Base-by-base conservation (phyloP, 2,888 invertebrate species). In the Blomia tropicalis region DNA sequence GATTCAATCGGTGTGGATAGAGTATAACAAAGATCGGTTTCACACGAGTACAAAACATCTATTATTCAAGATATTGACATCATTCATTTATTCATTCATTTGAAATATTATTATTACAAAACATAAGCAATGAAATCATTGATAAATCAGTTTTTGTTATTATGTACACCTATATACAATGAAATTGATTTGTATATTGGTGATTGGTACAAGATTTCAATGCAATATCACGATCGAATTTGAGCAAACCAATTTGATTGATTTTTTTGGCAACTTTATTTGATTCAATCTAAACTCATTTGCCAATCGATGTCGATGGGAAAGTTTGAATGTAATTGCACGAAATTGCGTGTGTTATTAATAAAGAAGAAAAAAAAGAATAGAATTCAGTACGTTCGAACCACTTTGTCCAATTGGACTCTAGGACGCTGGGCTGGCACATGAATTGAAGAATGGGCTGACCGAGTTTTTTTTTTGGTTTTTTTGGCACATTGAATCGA, bases 181-280 rank as follows among this genome's bases (percentile, higher is more conserved):
- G n/a, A n/a, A n/a, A n/a, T n/a, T n/a, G n/a, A n/a, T n/a, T n/a
- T n/a, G n/a, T n/a, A n/a, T n/a, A n/a, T n/a, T n/a, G n/a, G n/a
- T n/a, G n/a, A n/a, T n/a, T n/a, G n/a, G n/a, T n/a, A n/a, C n/a
- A n/a, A n/a, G n/a, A n/a, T n/a, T n/a, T n/a, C n/a, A n/a, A n/a
- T n/a, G n/a, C n/a, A n/a, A n/a, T n/a, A n/a, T n/a, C n/a, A n/a
- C n/a, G n/a, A n/a, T n/a, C n/a, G n/a, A n/a, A n/a, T n/a, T 22
- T n/a, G 51, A 47, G 22, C 23, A 47, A 19, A 27, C 51, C 22
- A 27, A 47, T 11, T 47, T 47, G 51, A 47, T 47, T n/a, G n/a
- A n/a, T n/a, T n/a, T n/a, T n/a, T 47, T 47, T 47, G 51, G 7
- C 51, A n/a, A 47, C 51, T 47, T 47, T 47, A 47, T 47, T 47